phyloP scores from a whole-genome alignment of 2,113 vertebrate genomes.

The Poeciliopsis prolifica region DNA sequence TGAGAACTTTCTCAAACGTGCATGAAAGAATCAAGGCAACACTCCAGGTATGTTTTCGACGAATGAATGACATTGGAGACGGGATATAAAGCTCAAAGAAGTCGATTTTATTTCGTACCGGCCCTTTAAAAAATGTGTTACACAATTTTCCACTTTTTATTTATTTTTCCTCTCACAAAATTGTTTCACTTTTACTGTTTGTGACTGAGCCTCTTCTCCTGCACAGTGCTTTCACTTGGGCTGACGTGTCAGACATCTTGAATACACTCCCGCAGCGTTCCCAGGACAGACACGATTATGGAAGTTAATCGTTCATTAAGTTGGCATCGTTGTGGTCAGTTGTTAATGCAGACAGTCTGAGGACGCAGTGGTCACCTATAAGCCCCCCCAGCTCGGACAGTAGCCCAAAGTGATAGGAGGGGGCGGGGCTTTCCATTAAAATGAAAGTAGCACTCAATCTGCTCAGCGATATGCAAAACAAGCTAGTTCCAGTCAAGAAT shows the following conservation, averaged over 20 bases:
- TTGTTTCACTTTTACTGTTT: not conserved
- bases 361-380: conserved; percentile 5
- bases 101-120: too few relatives aligned
- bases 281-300: conserved; percentile 10
- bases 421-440: conserved; percentile 34
- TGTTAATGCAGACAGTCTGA: conserved; percentile 12
- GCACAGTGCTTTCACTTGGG: not conserved
- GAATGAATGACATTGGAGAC: too few relatives aligned
- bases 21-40: too few relatives aligned
- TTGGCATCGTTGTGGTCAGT: conserved; percentile 56
- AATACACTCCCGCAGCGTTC: conserved; percentile 65
- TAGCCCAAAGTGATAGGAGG: conserved; percentile 36
- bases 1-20: too few relatives aligned
- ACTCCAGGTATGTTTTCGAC: too few relatives aligned
- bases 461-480: conserved; percentile 20
- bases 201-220: not conserved
- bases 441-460: conserved; percentile 47
- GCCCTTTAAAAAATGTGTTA: too few relatives aligned
- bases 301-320: conserved; percentile 73
- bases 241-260: conserved; percentile 54
- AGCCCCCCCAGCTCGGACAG: conserved; percentile 37
- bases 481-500: not conserved
- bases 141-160: too few relatives aligned
- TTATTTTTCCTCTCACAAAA: too few relatives aligned
- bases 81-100: too few relatives aligned